Evolutionary conservation across 2,888 invertebrate species (phyloP).

Genomic region (Apeira syringaria): DNA sequence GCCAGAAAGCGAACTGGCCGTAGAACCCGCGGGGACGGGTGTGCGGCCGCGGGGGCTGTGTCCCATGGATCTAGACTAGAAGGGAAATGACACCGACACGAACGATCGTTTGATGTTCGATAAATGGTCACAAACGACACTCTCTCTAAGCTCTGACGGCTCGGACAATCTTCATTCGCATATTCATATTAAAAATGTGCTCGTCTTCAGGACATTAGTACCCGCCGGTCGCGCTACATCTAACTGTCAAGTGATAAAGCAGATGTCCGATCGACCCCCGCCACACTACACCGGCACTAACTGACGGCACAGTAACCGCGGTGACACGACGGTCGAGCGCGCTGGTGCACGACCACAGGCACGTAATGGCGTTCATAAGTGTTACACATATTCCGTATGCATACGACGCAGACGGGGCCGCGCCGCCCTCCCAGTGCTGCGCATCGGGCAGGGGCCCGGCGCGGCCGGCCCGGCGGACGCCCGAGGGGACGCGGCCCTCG

Average conservation of each 20-base stretch:
- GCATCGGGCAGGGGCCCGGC: conserved; percentile 28
- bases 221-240: neutral
- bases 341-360: conserved; percentile 24
- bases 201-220: no score
- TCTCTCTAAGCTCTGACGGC: conserved; percentile 19
- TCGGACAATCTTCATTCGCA: conserved; percentile 6
- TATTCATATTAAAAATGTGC: neutral
- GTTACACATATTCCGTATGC: conserved; percentile 37
- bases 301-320: conserved; percentile 27
- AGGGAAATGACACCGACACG: conserved; percentile 47
- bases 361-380: conserved; percentile 27
- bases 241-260: conserved; percentile 13
- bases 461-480: no score
- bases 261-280: conserved; percentile 12
- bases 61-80: conserved; percentile 57
- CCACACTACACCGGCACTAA: conserved; percentile 19
- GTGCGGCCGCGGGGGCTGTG: no score
- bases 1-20: conserved; percentile 11
- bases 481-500: no score
- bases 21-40: conserved; percentile 42
- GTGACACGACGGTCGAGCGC: conserved; percentile 22
- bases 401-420: no score
- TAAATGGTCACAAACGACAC: conserved; percentile 29
- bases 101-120: conserved; percentile 37
- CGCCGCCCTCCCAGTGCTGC: no score